Evolutionary conservation across 2,797 vertebrate genomes (phyloP).

Genomic region (Catharus ustulatus): DNA sequence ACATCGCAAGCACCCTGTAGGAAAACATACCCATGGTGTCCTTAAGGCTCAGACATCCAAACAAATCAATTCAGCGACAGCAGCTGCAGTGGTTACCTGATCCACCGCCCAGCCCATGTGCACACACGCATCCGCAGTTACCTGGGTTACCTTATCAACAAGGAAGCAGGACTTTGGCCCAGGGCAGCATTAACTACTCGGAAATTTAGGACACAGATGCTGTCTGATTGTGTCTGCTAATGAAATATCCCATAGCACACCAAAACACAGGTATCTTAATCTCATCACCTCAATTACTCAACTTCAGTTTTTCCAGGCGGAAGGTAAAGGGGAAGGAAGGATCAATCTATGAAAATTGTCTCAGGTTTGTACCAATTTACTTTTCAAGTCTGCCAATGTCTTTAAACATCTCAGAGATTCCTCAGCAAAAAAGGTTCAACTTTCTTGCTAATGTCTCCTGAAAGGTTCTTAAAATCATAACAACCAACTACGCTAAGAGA

Average conservation of each 20-base stretch:
- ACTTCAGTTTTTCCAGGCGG: background rate
- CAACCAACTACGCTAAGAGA: background rate
- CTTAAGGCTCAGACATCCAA: background rate
- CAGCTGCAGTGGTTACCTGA: background rate
- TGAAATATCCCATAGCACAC: background rate
- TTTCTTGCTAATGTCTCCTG: background rate
- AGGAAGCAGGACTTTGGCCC: background rate
- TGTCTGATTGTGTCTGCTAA: background rate
- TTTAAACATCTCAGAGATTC: background rate
- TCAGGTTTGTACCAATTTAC: background rate
- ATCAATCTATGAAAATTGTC: background rate
- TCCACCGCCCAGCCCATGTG: background rate
- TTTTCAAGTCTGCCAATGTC: background rate
- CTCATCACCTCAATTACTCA: background rate
- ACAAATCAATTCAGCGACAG: background rate
- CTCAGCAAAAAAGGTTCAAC: background rate
- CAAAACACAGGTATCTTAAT: background rate
- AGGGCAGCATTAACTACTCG: background rate
- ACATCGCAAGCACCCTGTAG: fast-evolving
- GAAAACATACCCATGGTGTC: background rate
- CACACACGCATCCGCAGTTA: background rate
- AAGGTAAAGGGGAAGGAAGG: background rate
- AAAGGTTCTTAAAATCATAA: background rate
- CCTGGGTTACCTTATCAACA: background rate
- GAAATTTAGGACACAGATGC: background rate